Evolutionary conservation across 2,797 vertebrate genomes (phyloP).

Genomic region (Myotis planiceps): DNA sequence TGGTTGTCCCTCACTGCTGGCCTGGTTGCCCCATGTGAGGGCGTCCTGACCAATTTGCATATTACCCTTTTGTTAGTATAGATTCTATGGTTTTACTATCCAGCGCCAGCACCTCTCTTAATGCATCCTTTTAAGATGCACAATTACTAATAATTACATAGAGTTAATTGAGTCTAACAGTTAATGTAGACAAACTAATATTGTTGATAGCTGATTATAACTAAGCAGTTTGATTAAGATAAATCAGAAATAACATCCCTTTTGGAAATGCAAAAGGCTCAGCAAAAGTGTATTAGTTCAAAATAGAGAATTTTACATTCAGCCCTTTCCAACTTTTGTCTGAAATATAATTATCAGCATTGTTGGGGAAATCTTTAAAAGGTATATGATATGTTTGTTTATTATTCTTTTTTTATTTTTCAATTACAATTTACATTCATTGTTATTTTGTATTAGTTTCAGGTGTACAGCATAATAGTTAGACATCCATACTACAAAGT

Average conservation of each 20-base stretch:
- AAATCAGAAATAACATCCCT: background rate
- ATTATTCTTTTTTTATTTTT: background rate
- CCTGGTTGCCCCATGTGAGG: no score
- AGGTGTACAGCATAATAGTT: background rate
- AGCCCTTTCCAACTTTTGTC: conserved; percentile 3
- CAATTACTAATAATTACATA: background rate
- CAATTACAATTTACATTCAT: background rate
- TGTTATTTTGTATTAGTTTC: background rate
- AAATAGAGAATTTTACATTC: conserved; percentile 55
- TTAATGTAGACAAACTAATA: background rate
- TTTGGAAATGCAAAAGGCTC: background rate
- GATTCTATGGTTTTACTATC: background rate
- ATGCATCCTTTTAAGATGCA: background rate
- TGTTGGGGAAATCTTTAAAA: conserved; percentile 76
- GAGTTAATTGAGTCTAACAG: background rate
- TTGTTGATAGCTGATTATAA: background rate
- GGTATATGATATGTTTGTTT: background rate
- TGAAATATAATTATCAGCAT: conserved; percentile 59
- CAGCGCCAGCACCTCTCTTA: background rate
- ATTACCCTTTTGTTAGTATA: no score
- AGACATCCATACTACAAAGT: background rate
- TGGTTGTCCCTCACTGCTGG: no score
- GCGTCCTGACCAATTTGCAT: no score
- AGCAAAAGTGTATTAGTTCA: background rate
- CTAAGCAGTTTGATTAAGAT: background rate